A percentile compares a stretch with the other conserved stretches of the same genome.
phyloP scores from a whole-genome alignment of 2,113 vertebrate species.

The human region DNA sequence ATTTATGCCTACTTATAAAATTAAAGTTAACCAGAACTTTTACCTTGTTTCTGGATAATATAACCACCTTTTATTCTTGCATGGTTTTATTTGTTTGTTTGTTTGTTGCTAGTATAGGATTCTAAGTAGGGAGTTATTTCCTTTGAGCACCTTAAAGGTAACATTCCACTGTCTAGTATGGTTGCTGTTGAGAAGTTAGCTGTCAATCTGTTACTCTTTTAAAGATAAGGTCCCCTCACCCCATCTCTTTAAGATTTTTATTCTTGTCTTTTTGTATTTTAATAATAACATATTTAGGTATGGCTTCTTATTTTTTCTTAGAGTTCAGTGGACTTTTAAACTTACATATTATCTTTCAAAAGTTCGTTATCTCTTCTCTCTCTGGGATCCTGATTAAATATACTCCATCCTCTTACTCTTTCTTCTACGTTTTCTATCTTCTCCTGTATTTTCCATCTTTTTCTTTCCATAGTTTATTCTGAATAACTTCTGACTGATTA shows the following conservation, averaged over 20 bases:
- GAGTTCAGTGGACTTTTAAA: neutral
- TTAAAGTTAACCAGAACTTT: neutral
- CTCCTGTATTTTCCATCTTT: neutral
- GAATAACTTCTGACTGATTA: neutral
- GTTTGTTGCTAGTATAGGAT: neutral
- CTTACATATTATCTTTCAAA: neutral
- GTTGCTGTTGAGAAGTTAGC: neutral
- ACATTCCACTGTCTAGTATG: neutral
- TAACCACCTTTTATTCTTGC: neutral
- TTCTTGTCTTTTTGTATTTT: neutral
- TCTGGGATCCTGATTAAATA: neutral
- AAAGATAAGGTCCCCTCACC: neutral
- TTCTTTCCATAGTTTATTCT: neutral
- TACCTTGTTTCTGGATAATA: neutral
- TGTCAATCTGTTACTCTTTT: neutral
- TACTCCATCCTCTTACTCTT: neutral
- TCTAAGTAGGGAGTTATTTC: neutral
- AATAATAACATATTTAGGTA: neutral
- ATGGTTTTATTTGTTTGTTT: neutral
- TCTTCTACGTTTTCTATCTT: neutral
- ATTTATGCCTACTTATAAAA: neutral
- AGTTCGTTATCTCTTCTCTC: neutral
- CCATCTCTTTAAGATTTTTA: neutral
- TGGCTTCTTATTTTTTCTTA: constrained; percentile 9
- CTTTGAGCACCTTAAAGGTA: neutral